phyloP scores from a whole-genome alignment of 2,797 vertebrate species.

The Sebastes diaconus region DNA sequence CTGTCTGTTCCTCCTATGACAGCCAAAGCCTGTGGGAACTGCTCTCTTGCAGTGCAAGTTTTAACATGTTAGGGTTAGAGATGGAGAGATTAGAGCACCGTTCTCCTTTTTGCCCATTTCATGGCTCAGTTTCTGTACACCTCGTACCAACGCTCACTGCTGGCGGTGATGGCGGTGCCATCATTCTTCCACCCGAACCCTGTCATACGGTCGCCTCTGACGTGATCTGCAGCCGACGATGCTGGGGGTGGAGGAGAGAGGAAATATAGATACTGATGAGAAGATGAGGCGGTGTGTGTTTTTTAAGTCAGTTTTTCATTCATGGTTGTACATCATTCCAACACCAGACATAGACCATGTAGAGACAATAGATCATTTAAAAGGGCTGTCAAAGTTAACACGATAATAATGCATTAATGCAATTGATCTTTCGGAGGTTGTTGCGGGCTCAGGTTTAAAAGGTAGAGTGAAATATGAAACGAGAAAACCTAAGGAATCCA shows the following conservation, averaged over 20 bases:
- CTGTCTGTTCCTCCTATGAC: too few relatives aligned
- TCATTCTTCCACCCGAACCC: conserved; percentile 54
- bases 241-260: conserved; percentile 34
- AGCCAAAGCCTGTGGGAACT: not conserved
- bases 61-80: not conserved
- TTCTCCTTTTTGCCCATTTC: conserved; percentile 1
- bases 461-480: too few relatives aligned
- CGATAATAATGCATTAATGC: too few relatives aligned
- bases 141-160: not conserved
- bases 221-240: conserved; percentile 70
- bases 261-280: not conserved
- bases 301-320: not conserved
- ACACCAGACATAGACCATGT: not conserved
- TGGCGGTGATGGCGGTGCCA: not conserved
- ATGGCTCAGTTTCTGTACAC: not conserved
- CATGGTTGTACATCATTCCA: not conserved
- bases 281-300: not conserved
- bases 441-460: too few relatives aligned
- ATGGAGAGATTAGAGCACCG: not conserved
- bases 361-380: not conserved
- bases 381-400: too few relatives aligned
- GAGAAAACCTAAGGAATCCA: too few relatives aligned
- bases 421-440: too few relatives aligned
- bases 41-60: not conserved
- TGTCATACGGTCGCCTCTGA: conserved; percentile 32